Conservation (phyloP, 1,140 invertebrate genomes). For the Zophobas atratus region DNA sequence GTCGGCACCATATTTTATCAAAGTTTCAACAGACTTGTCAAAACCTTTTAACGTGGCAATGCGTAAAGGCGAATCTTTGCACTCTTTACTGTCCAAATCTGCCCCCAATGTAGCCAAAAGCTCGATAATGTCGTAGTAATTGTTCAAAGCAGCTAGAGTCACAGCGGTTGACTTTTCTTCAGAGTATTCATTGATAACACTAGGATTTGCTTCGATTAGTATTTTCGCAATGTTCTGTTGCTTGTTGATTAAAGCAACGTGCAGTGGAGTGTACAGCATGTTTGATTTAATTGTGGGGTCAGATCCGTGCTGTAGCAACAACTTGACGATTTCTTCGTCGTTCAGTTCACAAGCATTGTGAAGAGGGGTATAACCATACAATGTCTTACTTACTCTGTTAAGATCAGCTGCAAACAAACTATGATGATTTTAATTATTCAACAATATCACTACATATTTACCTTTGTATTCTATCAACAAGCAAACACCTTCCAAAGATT, state of each 20-base stretch:
- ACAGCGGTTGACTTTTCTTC: neutral
- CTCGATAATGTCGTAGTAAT: neutral
- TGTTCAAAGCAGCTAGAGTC: neutral
- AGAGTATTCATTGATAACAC: neutral
- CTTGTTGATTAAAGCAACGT: constrained; percentile 1
- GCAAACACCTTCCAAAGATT: neutral
- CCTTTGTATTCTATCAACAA: neutral
- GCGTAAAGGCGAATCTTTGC: neutral
- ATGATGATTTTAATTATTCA: neutral
- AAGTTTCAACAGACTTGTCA: neutral
- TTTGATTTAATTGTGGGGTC: neutral
- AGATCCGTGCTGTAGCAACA: neutral
- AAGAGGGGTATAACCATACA: neutral
- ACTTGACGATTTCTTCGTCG: neutral
- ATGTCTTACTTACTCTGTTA: neutral
- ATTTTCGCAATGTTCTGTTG: neutral
- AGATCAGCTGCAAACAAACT: constrained; percentile 1
- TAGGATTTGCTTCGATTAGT: neutral
- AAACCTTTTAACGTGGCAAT: neutral
- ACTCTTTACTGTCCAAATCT: neutral
- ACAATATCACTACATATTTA: neutral
- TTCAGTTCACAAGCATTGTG: neutral
- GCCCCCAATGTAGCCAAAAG: neutral
- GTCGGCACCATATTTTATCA: neutral
- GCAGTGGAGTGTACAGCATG: neutral